Evolutionary conservation across 2,797 vertebrate species (phyloP).

Genomic region (Toxotes lorentzi): DNA sequence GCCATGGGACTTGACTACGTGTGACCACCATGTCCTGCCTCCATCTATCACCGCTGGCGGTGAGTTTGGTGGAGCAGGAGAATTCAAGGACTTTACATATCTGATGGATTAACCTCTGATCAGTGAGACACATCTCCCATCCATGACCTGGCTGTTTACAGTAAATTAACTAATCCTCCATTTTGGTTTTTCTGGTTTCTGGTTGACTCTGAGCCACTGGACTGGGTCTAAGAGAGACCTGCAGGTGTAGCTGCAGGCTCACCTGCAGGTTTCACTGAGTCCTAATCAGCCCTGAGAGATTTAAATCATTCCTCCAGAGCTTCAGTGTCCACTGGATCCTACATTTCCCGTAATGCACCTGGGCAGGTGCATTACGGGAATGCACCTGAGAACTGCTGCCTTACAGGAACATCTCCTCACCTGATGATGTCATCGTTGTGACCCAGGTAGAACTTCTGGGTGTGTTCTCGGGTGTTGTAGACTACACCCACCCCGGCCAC

Average conservation of each 20-base stretch:
- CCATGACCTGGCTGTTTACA: no score
- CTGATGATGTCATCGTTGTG: constrained; percentile 98
- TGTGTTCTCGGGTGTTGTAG: constrained; percentile 94
- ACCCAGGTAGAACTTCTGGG: constrained; percentile 96
- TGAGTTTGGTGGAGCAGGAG: background rate
- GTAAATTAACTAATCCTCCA: background rate
- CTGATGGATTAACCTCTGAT: background rate
- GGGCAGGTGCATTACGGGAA: background rate
- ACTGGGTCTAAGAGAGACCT: constrained; percentile 26
- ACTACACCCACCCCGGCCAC: constrained; percentile 96
- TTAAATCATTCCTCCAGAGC: no score
- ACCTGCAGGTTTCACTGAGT: no score
- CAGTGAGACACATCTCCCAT: no score
- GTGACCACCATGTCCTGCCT: background rate
- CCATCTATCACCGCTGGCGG: background rate
- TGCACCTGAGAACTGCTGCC: no score
- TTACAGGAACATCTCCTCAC: constrained; percentile 73
- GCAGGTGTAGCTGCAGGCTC: constrained; percentile 18
- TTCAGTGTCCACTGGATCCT: no score
- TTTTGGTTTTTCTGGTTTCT: background rate
- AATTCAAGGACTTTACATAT: background rate
- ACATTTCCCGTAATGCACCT: background rate
- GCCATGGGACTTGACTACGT: background rate
- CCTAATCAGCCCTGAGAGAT: no score
- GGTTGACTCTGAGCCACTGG: background rate